These are phyloP conservation scores for Parazoanthus atlanticus DNA, from an alignment of 92 coral and sea anemone species.

Conservation along the genomic window DNA sequence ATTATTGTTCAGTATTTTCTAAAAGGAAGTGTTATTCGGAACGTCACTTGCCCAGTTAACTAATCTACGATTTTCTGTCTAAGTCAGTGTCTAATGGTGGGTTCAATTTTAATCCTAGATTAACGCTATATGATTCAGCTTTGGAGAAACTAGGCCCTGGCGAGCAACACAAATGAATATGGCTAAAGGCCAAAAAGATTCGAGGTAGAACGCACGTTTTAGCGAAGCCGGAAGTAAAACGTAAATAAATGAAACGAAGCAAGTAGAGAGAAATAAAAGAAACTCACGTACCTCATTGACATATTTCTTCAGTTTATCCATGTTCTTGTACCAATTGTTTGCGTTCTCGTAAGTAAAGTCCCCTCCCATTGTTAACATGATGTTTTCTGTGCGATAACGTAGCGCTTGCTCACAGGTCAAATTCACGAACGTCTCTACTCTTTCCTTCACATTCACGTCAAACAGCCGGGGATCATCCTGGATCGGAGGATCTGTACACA, in stretches of 20 bases:
- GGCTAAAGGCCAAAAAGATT: no score
- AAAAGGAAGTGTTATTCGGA: no score
- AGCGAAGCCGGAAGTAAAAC: background rate
- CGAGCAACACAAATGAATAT: no score
- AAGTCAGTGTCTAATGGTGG: no score
- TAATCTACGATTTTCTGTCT: no score
- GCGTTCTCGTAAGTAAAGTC: constrained; percentile 93
- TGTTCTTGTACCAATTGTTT: constrained; percentile 82
- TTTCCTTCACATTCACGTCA: constrained; percentile 76
- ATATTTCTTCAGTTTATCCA: constrained; percentile 82
- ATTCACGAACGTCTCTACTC: constrained; percentile 65
- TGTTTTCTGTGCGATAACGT: constrained; percentile 8
- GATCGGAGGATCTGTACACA: constrained; percentile 77
- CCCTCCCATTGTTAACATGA: constrained; percentile 88
- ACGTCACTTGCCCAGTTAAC: no score
- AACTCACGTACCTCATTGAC: constrained; percentile 70
- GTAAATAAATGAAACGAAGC: background rate
- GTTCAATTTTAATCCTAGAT: no score
- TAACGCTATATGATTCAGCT: no score
- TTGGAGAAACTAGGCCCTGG: no score
- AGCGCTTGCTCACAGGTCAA: background rate
- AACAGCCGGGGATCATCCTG: constrained; percentile 77
- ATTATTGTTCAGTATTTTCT: no score
- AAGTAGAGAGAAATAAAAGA: background rate
- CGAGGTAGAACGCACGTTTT: background rate